A percentile compares a stretch with the other conserved stretches of the same genome.
These are phyloP conservation scores for Pandion haliaetus DNA, from an alignment of 2,113 vertebrate genomes.

Conservation along the genomic window DNA sequence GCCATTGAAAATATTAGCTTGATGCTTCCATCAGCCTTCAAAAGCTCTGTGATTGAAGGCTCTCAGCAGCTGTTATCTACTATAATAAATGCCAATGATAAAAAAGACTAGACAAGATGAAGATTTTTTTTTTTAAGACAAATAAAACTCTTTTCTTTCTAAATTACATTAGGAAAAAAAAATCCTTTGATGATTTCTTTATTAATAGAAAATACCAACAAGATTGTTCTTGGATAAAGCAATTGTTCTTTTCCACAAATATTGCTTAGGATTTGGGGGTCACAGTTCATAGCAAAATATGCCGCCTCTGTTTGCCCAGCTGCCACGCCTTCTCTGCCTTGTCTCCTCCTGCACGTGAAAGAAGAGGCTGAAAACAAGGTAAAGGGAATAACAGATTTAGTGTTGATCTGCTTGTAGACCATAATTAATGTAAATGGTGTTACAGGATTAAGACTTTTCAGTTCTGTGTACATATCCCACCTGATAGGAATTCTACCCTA, in stretches of 20 bases:
- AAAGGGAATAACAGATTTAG: neutral
- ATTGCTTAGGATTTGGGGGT: neutral
- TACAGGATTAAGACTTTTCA: neutral
- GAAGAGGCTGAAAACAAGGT: neutral
- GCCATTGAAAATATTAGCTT: constrained; percentile 34
- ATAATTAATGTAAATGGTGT: neutral
- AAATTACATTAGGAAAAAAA: neutral
- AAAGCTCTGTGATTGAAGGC: constrained; percentile 11
- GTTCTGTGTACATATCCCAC: neutral
- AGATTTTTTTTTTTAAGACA: neutral
- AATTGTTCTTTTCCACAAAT: constrained; percentile 13
- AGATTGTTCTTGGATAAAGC: neutral
- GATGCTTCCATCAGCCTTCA: constrained; percentile 6
- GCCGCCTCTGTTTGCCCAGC: constrained; percentile 21
- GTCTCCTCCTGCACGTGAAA: neutral
- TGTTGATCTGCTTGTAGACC: neutral
- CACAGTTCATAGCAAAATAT: constrained; percentile 24
- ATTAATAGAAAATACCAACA: neutral
- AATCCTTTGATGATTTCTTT: neutral
- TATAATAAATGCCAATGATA: constrained; percentile 14
- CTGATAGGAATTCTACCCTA: neutral
- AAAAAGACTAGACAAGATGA: neutral
- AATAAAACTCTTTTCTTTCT: neutral
- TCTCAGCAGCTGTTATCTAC: constrained; percentile 44
- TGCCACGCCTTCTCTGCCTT: neutral